Evolutionary conservation across 2,888 invertebrate species (phyloP).

Genomic region (Lasioglossum oenotherae): DNA sequence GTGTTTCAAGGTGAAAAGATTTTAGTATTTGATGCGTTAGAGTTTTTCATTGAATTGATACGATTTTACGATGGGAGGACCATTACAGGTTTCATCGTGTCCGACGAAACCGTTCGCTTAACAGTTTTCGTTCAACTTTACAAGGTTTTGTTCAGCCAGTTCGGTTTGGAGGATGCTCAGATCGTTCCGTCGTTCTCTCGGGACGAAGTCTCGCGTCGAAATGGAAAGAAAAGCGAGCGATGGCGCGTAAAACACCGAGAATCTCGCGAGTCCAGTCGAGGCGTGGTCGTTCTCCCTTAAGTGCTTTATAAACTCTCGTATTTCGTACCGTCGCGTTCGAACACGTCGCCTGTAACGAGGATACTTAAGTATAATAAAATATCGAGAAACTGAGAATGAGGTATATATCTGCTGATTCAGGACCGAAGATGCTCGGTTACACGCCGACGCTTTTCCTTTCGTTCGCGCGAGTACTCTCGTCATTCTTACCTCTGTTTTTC

Average conservation of each 20-base stretch:
- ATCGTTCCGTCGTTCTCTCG: not conserved
- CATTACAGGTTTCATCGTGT: too few relatives aligned
- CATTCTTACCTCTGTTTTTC: not conserved
- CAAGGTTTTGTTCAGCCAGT: not conserved
- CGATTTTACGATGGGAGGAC: not conserved
- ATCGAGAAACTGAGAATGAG: not conserved
- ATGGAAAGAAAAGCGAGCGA: not conserved
- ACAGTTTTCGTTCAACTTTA: too few relatives aligned
- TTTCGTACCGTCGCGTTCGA: conserved; percentile 54
- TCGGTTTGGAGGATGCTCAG: not conserved
- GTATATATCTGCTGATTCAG: not conserved
- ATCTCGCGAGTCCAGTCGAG: conserved; percentile 72
- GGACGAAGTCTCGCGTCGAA: not conserved
- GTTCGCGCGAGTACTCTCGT: not conserved
- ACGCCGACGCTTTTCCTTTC: conserved; percentile 7
- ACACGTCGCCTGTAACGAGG: not conserved
- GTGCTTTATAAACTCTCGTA: conserved; percentile 81
- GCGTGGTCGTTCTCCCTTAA: conserved; percentile 81
- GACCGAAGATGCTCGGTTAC: not conserved
- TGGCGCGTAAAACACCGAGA: conserved; percentile 43
- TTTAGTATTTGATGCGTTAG: not conserved
- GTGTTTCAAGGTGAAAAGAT: not conserved
- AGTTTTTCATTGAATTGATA: not conserved
- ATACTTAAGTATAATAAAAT: conserved; percentile 32
- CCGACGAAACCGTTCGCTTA: too few relatives aligned